phyloP scores from a whole-genome alignment of 2,888 invertebrate species.

The Empis livida region DNA sequence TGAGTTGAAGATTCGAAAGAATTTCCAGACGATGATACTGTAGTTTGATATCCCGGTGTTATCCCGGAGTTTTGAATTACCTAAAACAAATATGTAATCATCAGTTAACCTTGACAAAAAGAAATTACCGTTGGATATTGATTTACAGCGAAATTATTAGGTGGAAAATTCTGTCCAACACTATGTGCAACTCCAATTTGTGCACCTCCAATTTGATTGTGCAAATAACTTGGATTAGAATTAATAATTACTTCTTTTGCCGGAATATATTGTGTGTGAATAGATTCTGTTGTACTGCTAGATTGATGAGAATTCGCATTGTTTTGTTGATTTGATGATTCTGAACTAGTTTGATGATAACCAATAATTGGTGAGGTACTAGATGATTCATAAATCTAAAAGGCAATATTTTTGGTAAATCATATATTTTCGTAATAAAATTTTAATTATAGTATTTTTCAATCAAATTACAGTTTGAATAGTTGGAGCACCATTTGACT shows the following conservation, averaged over 20 bases:
- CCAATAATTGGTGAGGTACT: background rate
- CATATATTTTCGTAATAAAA: too few relatives aligned
- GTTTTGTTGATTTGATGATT: too few relatives aligned
- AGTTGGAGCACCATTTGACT: background rate
- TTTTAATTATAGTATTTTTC: too few relatives aligned
- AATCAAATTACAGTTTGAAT: background rate
- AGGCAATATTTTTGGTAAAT: background rate
- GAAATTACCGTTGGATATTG: background rate
- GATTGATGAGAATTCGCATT: too few relatives aligned
- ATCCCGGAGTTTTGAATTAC: background rate
- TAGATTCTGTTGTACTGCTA: background rate
- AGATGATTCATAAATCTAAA: background rate
- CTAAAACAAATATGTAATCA: background rate
- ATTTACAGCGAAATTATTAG: background rate
- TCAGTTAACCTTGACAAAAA: background rate
- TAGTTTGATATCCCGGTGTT: background rate
- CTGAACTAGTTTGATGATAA: too few relatives aligned
- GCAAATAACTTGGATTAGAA: background rate
- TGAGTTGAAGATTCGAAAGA: background rate
- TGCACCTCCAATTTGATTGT: background rate
- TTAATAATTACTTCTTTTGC: background rate
- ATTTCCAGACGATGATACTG: background rate
- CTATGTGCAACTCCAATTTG: too few relatives aligned
- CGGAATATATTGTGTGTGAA: too few relatives aligned
- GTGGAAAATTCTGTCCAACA: too few relatives aligned